Base-by-base conservation (phyloP, 2,113 vertebrate species). In the Diadophis punctatus region DNA sequence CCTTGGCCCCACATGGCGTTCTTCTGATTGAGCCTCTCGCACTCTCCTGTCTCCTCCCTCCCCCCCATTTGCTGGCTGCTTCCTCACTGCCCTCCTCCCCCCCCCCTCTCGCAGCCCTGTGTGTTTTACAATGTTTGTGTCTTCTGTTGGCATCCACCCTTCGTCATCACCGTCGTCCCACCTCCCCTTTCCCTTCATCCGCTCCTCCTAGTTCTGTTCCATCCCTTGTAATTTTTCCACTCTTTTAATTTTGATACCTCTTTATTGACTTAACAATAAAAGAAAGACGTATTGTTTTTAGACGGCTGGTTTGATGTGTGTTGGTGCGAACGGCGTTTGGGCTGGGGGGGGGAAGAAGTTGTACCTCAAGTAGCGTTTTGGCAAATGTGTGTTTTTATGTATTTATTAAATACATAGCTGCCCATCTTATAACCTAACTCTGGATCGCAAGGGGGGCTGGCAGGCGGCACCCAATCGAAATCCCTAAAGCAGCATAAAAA, bases 171-270 rank as follows among this genome's bases (percentile, higher is more conserved):
- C 56, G 7, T 23, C 60, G 11, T 14, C 7, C 8, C 74, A 3
- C 58, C 58, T 30, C 55, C 20, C 30, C 2, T 52, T 16, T 8
- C 34, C 27, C 46, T 8, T 11, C 74, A 80, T 88, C 52, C 8
- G 34, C 48, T 95, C 94, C 87, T 89, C 89, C 93, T 96, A 96
- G 94, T 96, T 96, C 92, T 20, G 93, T 96, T 96, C 94, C 95
- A 93, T 94, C 94, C 96, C 95, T 92, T 96, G 95, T 97, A 97
- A 96, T 96, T 96, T 60, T n/a, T n/a, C 23, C 46, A 2, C 95
- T 95, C 95, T 96, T 94, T 97, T 96, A 95, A 96, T 97, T 97
- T 97, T 97, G 97, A 97, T 97, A 97, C 96, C 95, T 97, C 96
- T 97, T 97, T 96, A 96, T 93, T 94, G 95, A 97, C 96, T 97